Base-by-base conservation (phyloP, 2,797 vertebrate genomes). In the Spinibarbus caldwelli region DNA sequence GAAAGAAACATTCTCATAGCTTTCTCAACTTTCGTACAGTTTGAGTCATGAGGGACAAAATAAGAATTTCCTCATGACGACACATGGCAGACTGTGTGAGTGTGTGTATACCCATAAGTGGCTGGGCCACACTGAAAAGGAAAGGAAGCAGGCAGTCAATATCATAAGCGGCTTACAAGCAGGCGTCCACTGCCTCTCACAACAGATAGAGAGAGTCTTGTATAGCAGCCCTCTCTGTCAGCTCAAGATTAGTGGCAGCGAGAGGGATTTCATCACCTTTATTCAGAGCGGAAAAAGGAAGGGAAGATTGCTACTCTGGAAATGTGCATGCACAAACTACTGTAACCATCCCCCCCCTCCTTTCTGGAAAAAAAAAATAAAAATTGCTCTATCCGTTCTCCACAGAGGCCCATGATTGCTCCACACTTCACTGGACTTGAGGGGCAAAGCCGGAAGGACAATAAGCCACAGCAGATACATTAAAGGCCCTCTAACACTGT, bases 71-170 rank as follows among this genome's bases (percentile, higher is more conserved):
- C 84, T 89, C 86, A 86, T 87, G 82, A 89, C 82, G 85, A 76
- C 88, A 86, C 84, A 82, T 62, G 77, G 80, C 73, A 62, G 89
- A 68, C 76, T 85, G 82, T 68, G 47, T 67, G 82, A 49, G 86
- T 54, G 86, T 79, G 82, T 78, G 86, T 80, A 47, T 80, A 71
- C 87, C 84, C 85, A 80, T 84, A 87, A 86, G 87, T 83, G 83
- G 82, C 85, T 80, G 86, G 87, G 86, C 85, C 83, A 86, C 70
- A 66, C 86, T 86, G 86, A 86, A 89, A 87, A 82, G 86, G 80
- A 89, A 87, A 89, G 93, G 95, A 89, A 82, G 89, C 88, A 88
- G 84, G 86, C 89, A 90, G 90, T 90, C 90, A 89, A 90, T 90
- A 89, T 90, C 90, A 90, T 90, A 89, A 90, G 90, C 88, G 83